Conservation (phyloP, 2,888 invertebrate species). For the Cotesia congregata region DNA sequence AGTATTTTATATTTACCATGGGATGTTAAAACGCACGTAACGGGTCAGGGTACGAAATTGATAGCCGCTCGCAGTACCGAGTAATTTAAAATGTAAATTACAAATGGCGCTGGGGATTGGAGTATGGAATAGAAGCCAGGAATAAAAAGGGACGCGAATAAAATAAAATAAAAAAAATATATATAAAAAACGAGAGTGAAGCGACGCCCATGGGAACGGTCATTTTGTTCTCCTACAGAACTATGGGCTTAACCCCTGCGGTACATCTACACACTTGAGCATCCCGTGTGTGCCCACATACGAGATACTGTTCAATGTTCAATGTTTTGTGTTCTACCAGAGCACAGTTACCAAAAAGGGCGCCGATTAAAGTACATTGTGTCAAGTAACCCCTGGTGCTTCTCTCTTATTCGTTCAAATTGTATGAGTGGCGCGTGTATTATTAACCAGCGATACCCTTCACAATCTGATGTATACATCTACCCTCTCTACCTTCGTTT, state of each 20-base stretch:
- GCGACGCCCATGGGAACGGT: slow-evolving; percentile 32
- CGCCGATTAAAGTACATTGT: slow-evolving; percentile 29
- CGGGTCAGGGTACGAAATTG: slow-evolving; percentile 22
- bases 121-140: slow-evolving; percentile 9
- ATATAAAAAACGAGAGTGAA: slow-evolving; percentile 21
- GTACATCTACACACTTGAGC: slow-evolving; percentile 18
- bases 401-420: neutral
- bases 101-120: slow-evolving; percentile 30
- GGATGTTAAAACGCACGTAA: slow-evolving; percentile 24
- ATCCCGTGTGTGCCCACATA: neutral
- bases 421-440: neutral
- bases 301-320: neutral
- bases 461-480: neutral
- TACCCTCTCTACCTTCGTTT: neutral
- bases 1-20: slow-evolving; percentile 9
- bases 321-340: neutral
- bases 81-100: slow-evolving; percentile 42
- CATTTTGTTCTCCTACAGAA: slow-evolving; percentile 21
- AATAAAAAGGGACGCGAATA: slow-evolving; percentile 3
- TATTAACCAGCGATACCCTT: neutral
- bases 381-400: neutral
- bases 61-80: slow-evolving; percentile 30
- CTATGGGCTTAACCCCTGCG: neutral
- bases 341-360: slow-evolving; percentile 23
- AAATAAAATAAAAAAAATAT: neutral